Conservation (phyloP, 1,140 invertebrate genomes). For the Cotesia glomerata region DNA sequence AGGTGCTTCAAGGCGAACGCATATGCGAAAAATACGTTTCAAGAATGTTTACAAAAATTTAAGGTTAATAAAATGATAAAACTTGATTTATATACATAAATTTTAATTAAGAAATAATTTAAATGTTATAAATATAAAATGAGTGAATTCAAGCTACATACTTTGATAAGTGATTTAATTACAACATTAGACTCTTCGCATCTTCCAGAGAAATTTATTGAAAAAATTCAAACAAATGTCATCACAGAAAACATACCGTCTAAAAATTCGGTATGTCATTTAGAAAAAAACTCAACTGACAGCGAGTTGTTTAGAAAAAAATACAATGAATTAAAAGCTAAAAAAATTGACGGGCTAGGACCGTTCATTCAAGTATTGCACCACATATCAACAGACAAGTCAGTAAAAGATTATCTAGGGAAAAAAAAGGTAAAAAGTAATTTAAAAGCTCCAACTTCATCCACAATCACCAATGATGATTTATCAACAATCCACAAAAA, state of each 20-base stretch:
- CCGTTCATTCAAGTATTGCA: constrained; percentile 63
- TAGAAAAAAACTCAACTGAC: constrained; percentile 57
- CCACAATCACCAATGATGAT: constrained; percentile 62
- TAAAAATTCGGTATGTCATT: constrained; percentile 55
- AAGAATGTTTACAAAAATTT: too few species aligned
- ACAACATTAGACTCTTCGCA: constrained; percentile 58
- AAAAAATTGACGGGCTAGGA: constrained; percentile 63
- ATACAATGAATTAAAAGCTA: constrained; percentile 64
- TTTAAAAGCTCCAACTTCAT: constrained; percentile 37
- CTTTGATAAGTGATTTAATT: constrained; percentile 60
- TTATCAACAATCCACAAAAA: constrained; percentile 60
- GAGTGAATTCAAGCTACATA: constrained; percentile 66
- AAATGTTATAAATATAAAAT: constrained; percentile 42
- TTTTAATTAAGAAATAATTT: too few species aligned
- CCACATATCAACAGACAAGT: constrained; percentile 61
- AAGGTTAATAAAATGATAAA: too few species aligned
- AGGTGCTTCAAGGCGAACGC: too few species aligned
- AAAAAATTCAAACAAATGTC: constrained; percentile 59
- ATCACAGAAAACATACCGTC: constrained; percentile 49
- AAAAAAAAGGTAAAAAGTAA: constrained; percentile 41
- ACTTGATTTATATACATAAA: too few species aligned
- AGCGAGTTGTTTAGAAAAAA: constrained; percentile 61
- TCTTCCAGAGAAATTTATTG: constrained; percentile 61
- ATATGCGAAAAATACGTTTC: too few species aligned
- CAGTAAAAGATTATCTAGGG: constrained; percentile 58